These are phyloP conservation scores for Apis dorsata DNA, from an alignment of 1,140 invertebrate genomes.

Conservation along the genomic window DNA sequence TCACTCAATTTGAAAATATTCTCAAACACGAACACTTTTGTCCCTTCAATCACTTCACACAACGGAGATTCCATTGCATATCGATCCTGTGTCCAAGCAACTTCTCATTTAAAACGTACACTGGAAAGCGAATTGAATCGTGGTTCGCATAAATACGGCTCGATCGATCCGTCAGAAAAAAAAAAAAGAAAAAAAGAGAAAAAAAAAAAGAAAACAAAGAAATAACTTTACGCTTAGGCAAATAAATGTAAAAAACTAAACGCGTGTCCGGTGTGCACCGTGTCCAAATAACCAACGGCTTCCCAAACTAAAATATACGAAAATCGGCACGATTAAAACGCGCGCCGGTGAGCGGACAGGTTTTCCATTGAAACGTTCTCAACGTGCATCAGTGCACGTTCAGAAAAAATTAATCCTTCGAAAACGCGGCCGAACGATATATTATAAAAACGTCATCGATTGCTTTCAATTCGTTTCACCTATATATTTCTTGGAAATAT, in stretches of 20 bases:
- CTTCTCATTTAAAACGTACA: neutral
- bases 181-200: neutral
- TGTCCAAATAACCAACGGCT: neutral
- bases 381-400: neutral
- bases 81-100: neutral
- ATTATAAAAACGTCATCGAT: neutral
- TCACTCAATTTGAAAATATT: too few relatives aligned
- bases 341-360: too few relatives aligned
- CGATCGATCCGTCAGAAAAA: neutral
- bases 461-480: neutral
- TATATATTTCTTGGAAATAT: neutral
- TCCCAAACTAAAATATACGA: neutral
- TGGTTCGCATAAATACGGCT: neutral
- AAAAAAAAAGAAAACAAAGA: neutral
- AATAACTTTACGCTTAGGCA: neutral
- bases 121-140: neutral
- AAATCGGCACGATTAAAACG: constrained; percentile 3
- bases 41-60: too few relatives aligned
- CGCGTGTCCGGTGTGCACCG: neutral
- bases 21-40: too few relatives aligned
- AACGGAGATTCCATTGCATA: too few relatives aligned
- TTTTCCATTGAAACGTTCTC: neutral
- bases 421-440: neutral
- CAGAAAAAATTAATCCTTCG: neutral
- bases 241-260: constrained; percentile 21